Evolutionary conservation across 2,888 invertebrate genomes (phyloP), one percentile per base, ranked within the genome.

Genomic region (Callimorpha dominula): DNA sequence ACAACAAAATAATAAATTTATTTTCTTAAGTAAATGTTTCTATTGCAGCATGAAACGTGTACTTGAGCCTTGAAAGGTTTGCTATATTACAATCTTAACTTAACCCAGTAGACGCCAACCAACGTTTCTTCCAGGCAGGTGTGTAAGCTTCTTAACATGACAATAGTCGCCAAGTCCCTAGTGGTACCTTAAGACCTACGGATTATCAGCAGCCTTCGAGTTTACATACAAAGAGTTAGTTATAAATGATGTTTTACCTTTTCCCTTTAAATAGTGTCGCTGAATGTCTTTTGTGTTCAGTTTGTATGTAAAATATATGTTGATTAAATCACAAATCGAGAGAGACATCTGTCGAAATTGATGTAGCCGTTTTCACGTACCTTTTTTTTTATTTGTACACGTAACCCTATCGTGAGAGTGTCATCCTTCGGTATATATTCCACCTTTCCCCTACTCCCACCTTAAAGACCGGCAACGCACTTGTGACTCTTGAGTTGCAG

Each of bases 201-300:
- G 71, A 73, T 73, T 68, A 70, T 70, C 76, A 65, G 31, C 42
- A 62, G 54, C 69, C 71, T 64, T 73, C 73, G 42, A 75, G 73
- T 73, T 43, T 71, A 70, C 65, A 49, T 54, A 69, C 69, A 75
- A 71, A 65, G 69, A 64, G 66, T 52, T 9, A 2, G 57, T 77
- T 73, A 77, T 70, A 73, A 77, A 77, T 73, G 75, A 71, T 73
- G 68, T 71, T 54, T n/a, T 71, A 70, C 73, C 63, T 64, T 71
- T 69, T 20, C 66, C 42, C 43, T 43, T 69, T 69, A 63, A 68
- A 69, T 57, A 70, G 69, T 62, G 43, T 71, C 66, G 52, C 31
- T 50, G 70, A 65, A 68, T 68, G 60, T 54, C 66, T 49, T 73
- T 77, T 77, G 73, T 77, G 73, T 65, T 63, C 31, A 64, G 49